phyloP scores from a whole-genome alignment of 2,797 vertebrate species.

The Luscinia megarhynchos region DNA sequence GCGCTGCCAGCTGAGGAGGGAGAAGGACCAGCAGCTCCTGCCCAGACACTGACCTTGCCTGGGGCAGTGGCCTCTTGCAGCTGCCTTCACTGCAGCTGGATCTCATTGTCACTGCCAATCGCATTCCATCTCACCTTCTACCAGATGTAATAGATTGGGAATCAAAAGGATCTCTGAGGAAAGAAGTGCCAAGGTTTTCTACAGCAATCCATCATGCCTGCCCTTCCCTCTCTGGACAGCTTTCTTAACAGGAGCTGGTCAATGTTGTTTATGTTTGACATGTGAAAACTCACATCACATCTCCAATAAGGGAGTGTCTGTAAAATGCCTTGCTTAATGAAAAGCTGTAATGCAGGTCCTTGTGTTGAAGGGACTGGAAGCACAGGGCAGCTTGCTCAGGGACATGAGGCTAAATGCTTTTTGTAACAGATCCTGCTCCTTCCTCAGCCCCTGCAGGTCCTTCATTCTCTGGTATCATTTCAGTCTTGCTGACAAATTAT shows the following conservation, averaged over 20 bases:
- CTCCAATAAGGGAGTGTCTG: neutral
- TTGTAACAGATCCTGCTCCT: neutral
- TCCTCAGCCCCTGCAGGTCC: neutral
- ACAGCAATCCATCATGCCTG: neutral
- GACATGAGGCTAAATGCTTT: neutral
- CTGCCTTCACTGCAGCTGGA: neutral
- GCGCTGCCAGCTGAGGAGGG: neutral
- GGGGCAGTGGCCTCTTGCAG: neutral
- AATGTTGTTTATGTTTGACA: neutral
- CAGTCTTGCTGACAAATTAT: neutral
- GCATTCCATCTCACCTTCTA: neutral
- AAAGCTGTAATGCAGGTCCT: neutral
- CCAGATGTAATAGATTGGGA: neutral
- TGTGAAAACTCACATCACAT: neutral
- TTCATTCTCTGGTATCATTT: neutral
- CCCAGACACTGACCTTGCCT: neutral
- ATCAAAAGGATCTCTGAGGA: neutral
- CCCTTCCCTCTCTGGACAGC: fast-evolving
- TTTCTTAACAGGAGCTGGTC: neutral
- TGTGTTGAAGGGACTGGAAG: neutral
- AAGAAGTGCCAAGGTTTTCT: neutral
- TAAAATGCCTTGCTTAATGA: neutral
- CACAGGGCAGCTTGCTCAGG: neutral
- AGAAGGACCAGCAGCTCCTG: neutral
- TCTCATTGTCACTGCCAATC: neutral